These are phyloP conservation scores for Carpatolechia fugitivella DNA, from an alignment of 2,888 invertebrate species.

Conservation along the genomic window DNA sequence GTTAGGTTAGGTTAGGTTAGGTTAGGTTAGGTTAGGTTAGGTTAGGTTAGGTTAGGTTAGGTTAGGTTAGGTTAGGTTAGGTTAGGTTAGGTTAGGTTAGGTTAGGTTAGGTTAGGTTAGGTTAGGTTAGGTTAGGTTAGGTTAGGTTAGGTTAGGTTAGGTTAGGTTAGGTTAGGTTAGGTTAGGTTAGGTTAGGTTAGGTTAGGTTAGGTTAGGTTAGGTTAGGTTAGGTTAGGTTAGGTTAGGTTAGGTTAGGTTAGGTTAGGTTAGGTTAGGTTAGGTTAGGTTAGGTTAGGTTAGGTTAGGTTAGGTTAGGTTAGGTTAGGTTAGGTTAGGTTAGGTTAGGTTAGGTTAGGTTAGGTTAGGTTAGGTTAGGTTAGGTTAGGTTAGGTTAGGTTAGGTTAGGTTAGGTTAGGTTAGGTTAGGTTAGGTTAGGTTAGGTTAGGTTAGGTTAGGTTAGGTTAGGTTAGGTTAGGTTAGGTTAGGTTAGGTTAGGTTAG, in stretches of 20 bases:
- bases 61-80: conserved; percentile 29
- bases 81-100: conserved; percentile 27
- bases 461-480: conserved; percentile 27
- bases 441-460: conserved; percentile 27
- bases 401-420: conserved; percentile 22
- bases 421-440: no score
- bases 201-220: conserved; percentile 29
- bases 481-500: conserved; percentile 27
- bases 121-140: conserved; percentile 30
- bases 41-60: conserved; percentile 28
- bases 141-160: conserved; percentile 29
- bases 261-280: conserved; percentile 30
- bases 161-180: conserved; percentile 30
- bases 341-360: conserved; percentile 25
- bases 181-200: conserved; percentile 30
- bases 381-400: conserved; percentile 25
- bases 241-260: conserved; percentile 29
- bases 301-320: conserved; percentile 29
- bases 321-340: conserved; percentile 29
- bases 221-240: conserved; percentile 29
- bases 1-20: conserved; percentile 26
- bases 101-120: conserved; percentile 31
- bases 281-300: conserved; percentile 29
- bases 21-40: conserved; percentile 20
- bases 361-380: conserved; percentile 25